Evolutionary conservation across 2,888 invertebrate genomes (phyloP).

Genomic region (Andrena flavipes): DNA sequence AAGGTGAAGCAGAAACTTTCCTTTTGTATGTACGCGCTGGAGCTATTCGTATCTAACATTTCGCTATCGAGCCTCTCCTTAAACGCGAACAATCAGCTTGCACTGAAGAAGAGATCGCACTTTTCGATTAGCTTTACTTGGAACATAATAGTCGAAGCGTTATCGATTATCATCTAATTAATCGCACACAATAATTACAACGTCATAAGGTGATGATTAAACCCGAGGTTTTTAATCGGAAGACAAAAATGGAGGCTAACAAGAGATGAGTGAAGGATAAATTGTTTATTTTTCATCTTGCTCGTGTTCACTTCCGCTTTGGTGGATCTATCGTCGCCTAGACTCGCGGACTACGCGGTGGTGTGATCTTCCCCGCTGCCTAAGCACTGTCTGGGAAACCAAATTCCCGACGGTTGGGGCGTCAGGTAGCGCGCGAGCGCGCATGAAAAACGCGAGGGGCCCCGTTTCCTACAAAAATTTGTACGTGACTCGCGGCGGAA

Average conservation of each 20-base stretch:
- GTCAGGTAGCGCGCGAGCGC: constrained; percentile 36
- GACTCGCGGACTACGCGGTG: neutral
- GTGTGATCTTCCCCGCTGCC: constrained; percentile 34
- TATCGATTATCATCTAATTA: neutral
- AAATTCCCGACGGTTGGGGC: constrained; percentile 36
- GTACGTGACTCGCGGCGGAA: constrained; percentile 64
- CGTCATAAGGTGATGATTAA: too few species aligned
- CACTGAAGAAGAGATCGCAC: too few species aligned
- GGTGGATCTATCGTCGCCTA: constrained; percentile 3
- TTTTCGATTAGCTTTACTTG: too few species aligned
- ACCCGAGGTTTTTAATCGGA: too few species aligned
- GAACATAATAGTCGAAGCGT: neutral
- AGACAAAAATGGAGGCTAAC: too few species aligned
- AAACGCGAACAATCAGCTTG: too few species aligned
- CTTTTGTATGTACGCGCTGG: too few species aligned
- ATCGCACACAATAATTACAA: neutral
- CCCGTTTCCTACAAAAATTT: constrained; percentile 65
- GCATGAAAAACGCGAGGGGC: constrained; percentile 29
- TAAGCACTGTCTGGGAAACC: constrained; percentile 54
- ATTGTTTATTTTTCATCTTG: neutral
- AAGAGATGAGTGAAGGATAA: constrained; percentile 5
- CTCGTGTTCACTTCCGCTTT: constrained; percentile 5
- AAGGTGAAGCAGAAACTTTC: too few species aligned
- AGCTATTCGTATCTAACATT: too few species aligned
- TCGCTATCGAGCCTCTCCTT: too few species aligned